These are phyloP conservation scores for Oncorhynchus tshawytscha DNA, from an alignment of 2,113 vertebrate genomes.

Conservation along the genomic window DNA sequence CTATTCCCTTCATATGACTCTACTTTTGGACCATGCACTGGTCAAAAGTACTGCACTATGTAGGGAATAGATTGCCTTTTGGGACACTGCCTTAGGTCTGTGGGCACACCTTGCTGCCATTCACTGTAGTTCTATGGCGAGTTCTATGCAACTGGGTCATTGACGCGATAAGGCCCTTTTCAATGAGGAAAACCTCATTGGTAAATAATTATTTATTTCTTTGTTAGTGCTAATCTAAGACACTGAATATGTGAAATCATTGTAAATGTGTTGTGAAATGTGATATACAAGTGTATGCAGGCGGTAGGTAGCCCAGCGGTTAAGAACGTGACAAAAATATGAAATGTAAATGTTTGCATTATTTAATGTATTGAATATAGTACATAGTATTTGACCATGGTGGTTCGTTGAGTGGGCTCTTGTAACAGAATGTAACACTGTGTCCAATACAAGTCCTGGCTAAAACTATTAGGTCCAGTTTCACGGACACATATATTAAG, in stretches of 20 bases:
- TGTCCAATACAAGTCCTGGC: too few species aligned
- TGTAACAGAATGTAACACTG: too few species aligned
- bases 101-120: not conserved
- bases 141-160: constrained; percentile 11
- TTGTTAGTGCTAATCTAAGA: not conserved
- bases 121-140: not conserved
- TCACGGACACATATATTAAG: too few species aligned
- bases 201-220: not conserved
- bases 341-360: not conserved
- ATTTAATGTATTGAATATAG: not conserved
- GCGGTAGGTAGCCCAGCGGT: not conserved
- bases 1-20: too few species aligned
- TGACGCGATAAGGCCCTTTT: constrained; percentile 9
- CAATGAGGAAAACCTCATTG: not conserved
- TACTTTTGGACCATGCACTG: too few species aligned
- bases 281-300: not conserved
- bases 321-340: too few species aligned
- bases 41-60: too few species aligned
- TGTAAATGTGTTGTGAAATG: not conserved
- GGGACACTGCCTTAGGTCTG: not conserved
- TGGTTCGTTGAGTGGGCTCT: not conserved
- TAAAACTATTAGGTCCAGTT: too few species aligned
- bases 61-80: too few species aligned
- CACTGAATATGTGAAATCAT: not conserved
- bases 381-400: too few species aligned